These are phyloP conservation scores for Loriculus beryllinus DNA, from an alignment of 2,797 vertebrate genomes.

Conservation along the genomic window DNA sequence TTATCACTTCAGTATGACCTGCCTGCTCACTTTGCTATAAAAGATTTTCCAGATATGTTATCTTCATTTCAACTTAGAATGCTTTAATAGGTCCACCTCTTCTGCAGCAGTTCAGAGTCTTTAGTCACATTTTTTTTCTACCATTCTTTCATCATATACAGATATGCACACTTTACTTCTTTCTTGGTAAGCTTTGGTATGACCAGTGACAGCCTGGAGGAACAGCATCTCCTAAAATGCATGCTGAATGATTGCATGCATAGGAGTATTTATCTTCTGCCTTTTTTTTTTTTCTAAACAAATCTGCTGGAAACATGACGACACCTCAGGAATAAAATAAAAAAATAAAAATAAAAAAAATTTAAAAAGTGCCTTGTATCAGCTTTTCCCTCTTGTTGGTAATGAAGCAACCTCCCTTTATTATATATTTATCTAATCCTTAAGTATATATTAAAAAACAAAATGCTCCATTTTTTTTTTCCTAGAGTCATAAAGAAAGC, in stretches of 20 bases:
- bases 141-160: not conserved
- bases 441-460: not conserved
- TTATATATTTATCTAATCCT: not conserved
- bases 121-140: not conserved
- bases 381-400: not conserved
- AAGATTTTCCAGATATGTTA: not conserved
- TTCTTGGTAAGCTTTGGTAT: not conserved
- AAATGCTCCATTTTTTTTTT: not conserved
- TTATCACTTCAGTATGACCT: not conserved
- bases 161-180: not conserved
- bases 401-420: not conserved
- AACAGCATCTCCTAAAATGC: not conserved
- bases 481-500: not conserved
- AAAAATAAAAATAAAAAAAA: not conserved
- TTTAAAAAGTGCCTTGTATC: not conserved
- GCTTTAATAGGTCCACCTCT: not conserved
- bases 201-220: not conserved
- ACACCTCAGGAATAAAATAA: not conserved
- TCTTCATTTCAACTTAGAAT: not conserved
- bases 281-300: not conserved
- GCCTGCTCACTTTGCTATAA: not conserved
- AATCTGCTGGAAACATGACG: not conserved
- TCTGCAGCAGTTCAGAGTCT: not conserved
- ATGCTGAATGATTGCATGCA: not conserved
- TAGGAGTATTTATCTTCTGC: not conserved